Conservation (phyloP, 2,888 invertebrate genomes). For the Drosophila borborema region DNA sequence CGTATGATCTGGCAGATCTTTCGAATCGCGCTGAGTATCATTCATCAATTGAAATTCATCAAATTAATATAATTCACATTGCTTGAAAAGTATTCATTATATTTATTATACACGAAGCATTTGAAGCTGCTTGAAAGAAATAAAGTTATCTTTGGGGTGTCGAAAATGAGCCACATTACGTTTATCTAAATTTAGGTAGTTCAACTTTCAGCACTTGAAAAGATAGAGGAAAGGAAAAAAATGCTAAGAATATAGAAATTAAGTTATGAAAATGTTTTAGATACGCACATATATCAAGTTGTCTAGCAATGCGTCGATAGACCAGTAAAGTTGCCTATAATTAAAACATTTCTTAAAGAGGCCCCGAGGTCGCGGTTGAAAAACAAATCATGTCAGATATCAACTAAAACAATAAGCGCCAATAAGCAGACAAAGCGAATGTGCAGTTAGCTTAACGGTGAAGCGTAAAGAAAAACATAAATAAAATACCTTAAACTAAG, state of each 20-base stretch:
- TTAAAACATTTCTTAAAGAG: conserved; percentile 51
- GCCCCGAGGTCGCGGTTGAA: conserved; percentile 16
- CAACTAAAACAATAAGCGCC: conserved; percentile 74
- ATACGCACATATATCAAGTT: conserved; percentile 13
- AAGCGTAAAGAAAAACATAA: conserved; percentile 74
- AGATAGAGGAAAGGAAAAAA: not conserved
- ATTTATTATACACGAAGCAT: too few relatives aligned
- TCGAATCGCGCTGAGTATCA: too few relatives aligned
- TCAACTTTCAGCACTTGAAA: not conserved
- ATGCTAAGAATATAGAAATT: not conserved
- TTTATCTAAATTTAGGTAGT: too few relatives aligned
- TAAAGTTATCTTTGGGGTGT: too few relatives aligned
- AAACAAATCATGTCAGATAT: conserved; percentile 74
- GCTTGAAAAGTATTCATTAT: too few relatives aligned
- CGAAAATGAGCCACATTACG: too few relatives aligned
- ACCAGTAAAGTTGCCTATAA: conserved; percentile 32
- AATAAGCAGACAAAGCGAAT: conserved; percentile 77
- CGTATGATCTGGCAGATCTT: too few relatives aligned
- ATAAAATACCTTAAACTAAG: conserved; percentile 56
- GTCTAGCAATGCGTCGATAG: conserved; percentile 28
- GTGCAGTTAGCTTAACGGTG: conserved; percentile 81
- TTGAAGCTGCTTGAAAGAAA: too few relatives aligned
- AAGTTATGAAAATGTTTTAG: not conserved
- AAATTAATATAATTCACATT: too few relatives aligned
- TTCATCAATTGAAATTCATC: too few relatives aligned